Base-by-base conservation (phyloP, 1,140 invertebrate genomes). In the Gryllus bimaculatus region DNA sequence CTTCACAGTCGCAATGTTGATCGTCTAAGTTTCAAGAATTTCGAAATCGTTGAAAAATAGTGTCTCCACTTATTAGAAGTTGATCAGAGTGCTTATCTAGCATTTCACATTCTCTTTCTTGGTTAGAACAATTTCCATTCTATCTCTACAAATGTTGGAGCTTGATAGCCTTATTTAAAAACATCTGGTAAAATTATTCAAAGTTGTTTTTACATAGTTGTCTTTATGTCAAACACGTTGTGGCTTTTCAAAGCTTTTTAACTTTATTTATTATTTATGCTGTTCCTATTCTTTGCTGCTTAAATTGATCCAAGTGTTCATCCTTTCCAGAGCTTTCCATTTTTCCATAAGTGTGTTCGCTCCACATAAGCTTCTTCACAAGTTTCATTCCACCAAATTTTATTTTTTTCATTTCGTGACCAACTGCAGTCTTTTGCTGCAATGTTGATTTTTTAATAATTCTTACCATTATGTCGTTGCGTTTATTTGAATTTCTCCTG, bases 41-140 rank as follows among this genome's bases (percentile, higher is more conserved):
- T 54, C 15, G 49, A 54, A 54, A 54, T 8, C 15, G 8, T 15
- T 8, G 15, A n/a, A 15, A 54, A 8, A 54, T 54, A 15, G 49
- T 54, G 8, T 8, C 8, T 8, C 8, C 49, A 54, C 8, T 54
- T n/a, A n/a, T 54, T 20, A 78, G n/a, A 12, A 78, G 49, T 18
- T 47, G n/a, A 66, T 78, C 18, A 54, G 54, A 78, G 48, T 48
- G 73, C n/a, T 49, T 49, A 8, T 21, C 77, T 49, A 78, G 26
- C 18, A 78, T 78, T 78, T 78, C 77, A 78, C 77, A 78, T 66
- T 78, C 54, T 78, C 77, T 49, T 49, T 26, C 13, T 78, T 66
- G 54, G 21, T 78, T 21, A 78, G 48, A n/a, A 20, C 7, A 78
- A n/a, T 54, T 54, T 39, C 39, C 39, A 78, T 78, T 78, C n/a